phyloP scores from a whole-genome alignment of 2,888 invertebrate species.

The Parthenolecanium corni region DNA sequence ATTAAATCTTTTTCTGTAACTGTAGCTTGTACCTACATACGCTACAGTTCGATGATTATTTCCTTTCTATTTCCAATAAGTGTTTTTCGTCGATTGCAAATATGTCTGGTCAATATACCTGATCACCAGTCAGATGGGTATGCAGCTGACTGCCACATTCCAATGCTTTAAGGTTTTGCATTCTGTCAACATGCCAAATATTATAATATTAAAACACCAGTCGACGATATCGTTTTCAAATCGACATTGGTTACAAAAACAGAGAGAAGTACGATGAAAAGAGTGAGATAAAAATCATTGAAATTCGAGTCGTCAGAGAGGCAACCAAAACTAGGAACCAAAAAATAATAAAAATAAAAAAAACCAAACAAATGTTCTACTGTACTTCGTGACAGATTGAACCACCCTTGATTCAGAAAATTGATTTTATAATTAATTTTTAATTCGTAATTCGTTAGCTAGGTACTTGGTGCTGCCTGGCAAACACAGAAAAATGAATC shows the following conservation, averaged over 20 bases:
- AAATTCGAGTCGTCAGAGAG: too few species aligned
- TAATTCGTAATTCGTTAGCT: neutral
- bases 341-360: neutral
- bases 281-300: too few species aligned
- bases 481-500: neutral
- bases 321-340: too few species aligned
- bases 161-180: conserved; percentile 69
- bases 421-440: neutral
- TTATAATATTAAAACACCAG: neutral
- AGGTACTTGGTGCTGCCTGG: neutral
- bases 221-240: too few species aligned
- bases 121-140: conserved; percentile 80
- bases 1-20: too few species aligned
- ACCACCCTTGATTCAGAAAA: too few species aligned
- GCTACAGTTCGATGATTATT: conserved; percentile 97
- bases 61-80: conserved; percentile 68
- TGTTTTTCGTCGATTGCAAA: conserved; percentile 68
- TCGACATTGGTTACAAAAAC: too few species aligned
- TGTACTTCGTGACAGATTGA: neutral
- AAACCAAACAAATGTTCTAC: neutral
- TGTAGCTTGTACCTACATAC: too few species aligned
- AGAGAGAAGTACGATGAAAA: too few species aligned
- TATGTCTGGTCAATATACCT: conserved; percentile 72
- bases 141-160: conserved; percentile 89
- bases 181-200: conserved; percentile 44